Conservation (phyloP, 2,888 invertebrate genomes). For the Idaea dimidiata region DNA sequence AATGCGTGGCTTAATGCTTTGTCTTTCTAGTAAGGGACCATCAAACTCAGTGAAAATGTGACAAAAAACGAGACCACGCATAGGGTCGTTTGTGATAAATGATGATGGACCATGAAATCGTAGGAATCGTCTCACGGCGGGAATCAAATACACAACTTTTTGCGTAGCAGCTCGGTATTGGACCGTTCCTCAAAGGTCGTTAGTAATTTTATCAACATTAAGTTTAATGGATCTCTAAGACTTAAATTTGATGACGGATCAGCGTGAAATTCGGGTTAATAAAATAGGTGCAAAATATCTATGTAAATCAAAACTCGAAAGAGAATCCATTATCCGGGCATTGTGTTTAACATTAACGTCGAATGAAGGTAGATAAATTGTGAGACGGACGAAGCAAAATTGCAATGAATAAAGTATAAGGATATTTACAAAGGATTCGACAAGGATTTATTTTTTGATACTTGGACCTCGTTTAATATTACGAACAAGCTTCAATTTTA, state of each 20-base stretch:
- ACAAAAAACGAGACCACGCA: too few relatives aligned
- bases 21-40: too few relatives aligned
- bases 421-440: constrained; percentile 18
- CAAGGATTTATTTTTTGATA: constrained; percentile 13
- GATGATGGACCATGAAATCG: too few relatives aligned
- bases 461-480: not conserved
- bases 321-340: constrained; percentile 21
- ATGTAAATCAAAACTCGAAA: constrained; percentile 19
- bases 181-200: too few relatives aligned
- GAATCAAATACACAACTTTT: too few relatives aligned
- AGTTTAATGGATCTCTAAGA: not conserved
- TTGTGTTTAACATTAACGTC: constrained; percentile 25
- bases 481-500: constrained; percentile 1
- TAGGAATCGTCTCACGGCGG: too few relatives aligned
- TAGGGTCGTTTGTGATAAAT: too few relatives aligned
- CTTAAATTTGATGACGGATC: not conserved
- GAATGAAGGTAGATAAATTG: constrained; percentile 23
- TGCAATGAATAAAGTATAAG: constrained; percentile 23
- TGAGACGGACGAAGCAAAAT: constrained; percentile 17
- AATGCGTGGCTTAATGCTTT: too few relatives aligned
- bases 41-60: too few relatives aligned
- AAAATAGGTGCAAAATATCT: constrained; percentile 1
- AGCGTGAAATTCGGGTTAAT: not conserved
- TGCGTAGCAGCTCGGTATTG: too few relatives aligned
- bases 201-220: too few relatives aligned